Base-by-base conservation (phyloP, 2,797 vertebrate species). In the Sebastes hubbsi region DNA sequence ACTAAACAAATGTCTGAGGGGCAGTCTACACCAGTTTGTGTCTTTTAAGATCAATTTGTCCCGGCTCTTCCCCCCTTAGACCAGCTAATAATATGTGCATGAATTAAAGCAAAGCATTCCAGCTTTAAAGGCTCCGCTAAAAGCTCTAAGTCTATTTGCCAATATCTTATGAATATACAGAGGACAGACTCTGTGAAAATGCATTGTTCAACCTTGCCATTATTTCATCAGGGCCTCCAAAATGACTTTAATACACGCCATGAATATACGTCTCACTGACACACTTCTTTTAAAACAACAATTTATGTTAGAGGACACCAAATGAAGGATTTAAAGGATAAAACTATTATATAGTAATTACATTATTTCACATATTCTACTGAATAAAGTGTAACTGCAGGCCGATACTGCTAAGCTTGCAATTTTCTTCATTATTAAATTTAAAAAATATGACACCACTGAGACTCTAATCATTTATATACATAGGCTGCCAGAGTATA, bases 41-140 rank as follows among this genome's bases (percentile, higher is more conserved):
- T 91, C 92, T 92, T 91, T 90, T 86, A 90, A 92, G 89, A 91
- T 87, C 89, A 92, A 93, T 94, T 94, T 92, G 90, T 93, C 90
- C 84, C 70, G 29, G 83, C 86, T 86, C 81, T 83, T 85, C 70
- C 62, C 79, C 80, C 82, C 69, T 89, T 52, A 79, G 84, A 91
- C 78, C 80, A 60, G 73, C 82, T 84, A 90, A 92, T 87, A 83
- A 84, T 77, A 86, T 87, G 80, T 80, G 76, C 81, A 89, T 86
- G 70, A 88, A 93, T 94, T 88, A 92, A 85, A 87, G 72, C 36
- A 62, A 65, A 82, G 61, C 55, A 64, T 81, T 83, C 22, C 61
- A 74, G 83, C 75, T 62, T 74, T 75, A 85, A 84, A 87, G 64
- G 16, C 72, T 86, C 69, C 16, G 30, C 86, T 85, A 63, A 78